phyloP scores from a whole-genome alignment of 2,888 invertebrate species.

The Leptura quadrifasciata region DNA sequence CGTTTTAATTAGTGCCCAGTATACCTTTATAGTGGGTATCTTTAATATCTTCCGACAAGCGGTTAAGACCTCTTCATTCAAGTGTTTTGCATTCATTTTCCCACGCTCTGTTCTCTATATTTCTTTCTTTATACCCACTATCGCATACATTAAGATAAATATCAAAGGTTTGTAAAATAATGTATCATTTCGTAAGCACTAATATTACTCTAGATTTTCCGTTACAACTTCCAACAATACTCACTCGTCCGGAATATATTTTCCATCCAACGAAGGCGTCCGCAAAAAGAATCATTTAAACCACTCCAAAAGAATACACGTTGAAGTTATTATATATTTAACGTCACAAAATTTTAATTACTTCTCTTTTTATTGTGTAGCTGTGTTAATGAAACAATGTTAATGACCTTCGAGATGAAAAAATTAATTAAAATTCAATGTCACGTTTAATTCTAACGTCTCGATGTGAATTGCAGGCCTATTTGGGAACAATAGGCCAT shows the following conservation, averaged over 20 bases:
- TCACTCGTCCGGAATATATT: background rate
- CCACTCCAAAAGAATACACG: background rate
- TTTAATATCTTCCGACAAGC: background rate
- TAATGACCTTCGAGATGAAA: slow-evolving; percentile 53
- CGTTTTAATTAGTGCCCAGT: background rate
- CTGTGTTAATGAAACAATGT: slow-evolving; percentile 42
- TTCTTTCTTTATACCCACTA: background rate
- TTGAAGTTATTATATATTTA: slow-evolving; percentile 6
- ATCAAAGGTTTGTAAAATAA: background rate
- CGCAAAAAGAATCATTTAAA: background rate
- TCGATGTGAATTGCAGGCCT: slow-evolving; percentile 51
- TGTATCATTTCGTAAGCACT: background rate
- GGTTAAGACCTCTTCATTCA: slow-evolving; percentile 4
- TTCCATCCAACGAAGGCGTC: background rate
- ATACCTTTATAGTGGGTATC: background rate
- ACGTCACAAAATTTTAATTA: slow-evolving; percentile 29
- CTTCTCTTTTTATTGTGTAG: slow-evolving; percentile 31
- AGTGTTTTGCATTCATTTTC: slow-evolving; percentile 6
- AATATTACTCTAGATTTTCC: background rate
- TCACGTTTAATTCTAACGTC: slow-evolving; percentile 54
- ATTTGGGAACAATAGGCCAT: slow-evolving; percentile 56
- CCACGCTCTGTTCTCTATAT: slow-evolving; percentile 7
- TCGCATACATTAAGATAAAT: slow-evolving; percentile 12
- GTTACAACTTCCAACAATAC: background rate
- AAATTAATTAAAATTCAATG: slow-evolving; percentile 48